Conservation (phyloP, 2,113 vertebrate species). For the Pterocles burchelli region DNA sequence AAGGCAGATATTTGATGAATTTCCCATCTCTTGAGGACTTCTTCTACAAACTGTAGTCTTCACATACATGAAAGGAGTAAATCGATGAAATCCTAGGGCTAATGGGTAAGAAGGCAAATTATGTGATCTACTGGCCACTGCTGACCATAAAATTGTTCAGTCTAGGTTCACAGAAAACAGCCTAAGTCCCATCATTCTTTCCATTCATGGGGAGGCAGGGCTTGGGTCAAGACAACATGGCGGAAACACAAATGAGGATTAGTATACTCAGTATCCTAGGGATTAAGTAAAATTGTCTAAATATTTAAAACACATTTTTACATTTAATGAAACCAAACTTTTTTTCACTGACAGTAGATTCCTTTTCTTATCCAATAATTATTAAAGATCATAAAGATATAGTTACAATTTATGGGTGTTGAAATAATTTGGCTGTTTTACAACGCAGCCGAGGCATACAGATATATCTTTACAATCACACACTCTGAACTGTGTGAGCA, state of each 20-base stretch:
- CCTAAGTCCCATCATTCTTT: neutral
- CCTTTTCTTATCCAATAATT: conserved; percentile 53
- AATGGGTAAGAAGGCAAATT: neutral
- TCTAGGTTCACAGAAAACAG: neutral
- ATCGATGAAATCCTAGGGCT: neutral
- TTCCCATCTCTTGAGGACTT: neutral
- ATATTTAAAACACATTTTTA: conserved; percentile 58
- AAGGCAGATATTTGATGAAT: neutral
- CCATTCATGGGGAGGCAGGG: neutral
- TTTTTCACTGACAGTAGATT: conserved; percentile 22
- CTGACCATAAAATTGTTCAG: neutral
- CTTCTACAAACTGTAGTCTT: neutral
- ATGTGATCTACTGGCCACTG: neutral
- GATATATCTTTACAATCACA: conserved; percentile 32
- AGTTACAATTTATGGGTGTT: conserved; percentile 34
- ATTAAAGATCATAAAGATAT: conserved; percentile 64
- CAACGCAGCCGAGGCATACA: neutral
- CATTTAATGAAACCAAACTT: conserved; percentile 42
- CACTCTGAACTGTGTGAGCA: neutral
- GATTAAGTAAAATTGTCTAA: conserved; percentile 25
- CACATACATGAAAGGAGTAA: neutral
- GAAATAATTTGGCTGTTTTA: conserved; percentile 66
- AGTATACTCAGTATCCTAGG: neutral
- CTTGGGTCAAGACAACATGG: neutral
- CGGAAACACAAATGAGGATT: conserved; percentile 15